phyloP scores from a whole-genome alignment of 2,797 vertebrate genomes.

The Prunella strophiata region DNA sequence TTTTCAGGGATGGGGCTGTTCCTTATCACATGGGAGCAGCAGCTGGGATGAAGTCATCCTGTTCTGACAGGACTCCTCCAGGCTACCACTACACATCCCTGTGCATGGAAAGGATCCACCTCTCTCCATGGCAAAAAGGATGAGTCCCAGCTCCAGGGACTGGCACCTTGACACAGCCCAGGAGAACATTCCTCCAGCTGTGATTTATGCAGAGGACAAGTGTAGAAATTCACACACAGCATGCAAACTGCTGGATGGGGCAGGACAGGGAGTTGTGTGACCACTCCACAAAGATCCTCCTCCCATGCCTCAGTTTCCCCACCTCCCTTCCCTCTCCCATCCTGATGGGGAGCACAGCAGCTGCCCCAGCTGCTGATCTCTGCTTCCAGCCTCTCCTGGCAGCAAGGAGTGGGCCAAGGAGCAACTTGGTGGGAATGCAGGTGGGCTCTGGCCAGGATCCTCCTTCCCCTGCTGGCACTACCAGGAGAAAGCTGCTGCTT shows the following conservation, averaged over 20 bases:
- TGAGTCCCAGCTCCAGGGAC: background rate
- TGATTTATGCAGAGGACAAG: fast-evolving
- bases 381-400: background rate
- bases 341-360: fast-evolving
- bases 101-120: background rate
- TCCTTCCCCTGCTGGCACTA: background rate
- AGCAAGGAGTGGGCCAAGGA: background rate
- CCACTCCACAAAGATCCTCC: background rate
- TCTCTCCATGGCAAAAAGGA: background rate
- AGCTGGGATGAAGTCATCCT: background rate
- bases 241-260: background rate
- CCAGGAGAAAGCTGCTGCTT: background rate
- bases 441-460: background rate
- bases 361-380: background rate
- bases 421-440: background rate
- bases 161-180: background rate
- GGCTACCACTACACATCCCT: background rate
- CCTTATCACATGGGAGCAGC: background rate
- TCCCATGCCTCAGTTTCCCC: background rate
- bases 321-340: background rate
- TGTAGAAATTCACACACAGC: fast-evolving
- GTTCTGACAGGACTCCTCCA: background rate
- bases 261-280: background rate
- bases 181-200: background rate
- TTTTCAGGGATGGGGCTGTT: background rate